Evolutionary conservation across 2,888 invertebrate genomes (phyloP).

Genomic region (Zygaena filipendulae): DNA sequence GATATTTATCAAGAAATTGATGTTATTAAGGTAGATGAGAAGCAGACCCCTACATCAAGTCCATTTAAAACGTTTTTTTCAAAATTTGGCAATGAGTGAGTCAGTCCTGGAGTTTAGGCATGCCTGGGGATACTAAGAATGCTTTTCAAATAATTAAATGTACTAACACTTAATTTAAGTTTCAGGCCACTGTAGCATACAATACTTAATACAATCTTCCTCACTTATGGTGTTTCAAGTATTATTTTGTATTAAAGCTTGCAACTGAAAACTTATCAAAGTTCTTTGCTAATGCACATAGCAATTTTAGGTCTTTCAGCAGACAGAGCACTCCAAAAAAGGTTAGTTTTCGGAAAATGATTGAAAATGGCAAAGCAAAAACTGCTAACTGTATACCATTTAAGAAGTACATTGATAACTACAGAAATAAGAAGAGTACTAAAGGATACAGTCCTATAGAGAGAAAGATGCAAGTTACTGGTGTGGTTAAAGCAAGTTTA

Average conservation of each 20-base stretch:
- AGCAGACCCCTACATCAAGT: slow-evolving; percentile 48
- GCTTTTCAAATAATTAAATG: too few species aligned
- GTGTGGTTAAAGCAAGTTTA: slow-evolving; percentile 39
- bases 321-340: slow-evolving; percentile 59
- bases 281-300: too few species aligned
- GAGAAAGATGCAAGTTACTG: slow-evolving; percentile 39
- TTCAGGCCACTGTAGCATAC: too few species aligned
- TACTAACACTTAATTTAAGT: too few species aligned
- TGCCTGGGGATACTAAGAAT: slow-evolving; percentile 30
- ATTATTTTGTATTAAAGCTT: too few species aligned
- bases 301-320: slow-evolving; percentile 40
- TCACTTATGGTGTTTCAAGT: too few species aligned
- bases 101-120: slow-evolving; percentile 42
- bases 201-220: too few species aligned
- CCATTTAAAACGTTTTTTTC: slow-evolving; percentile 56
- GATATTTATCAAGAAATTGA: slow-evolving; percentile 64
- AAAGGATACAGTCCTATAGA: slow-evolving; percentile 48
- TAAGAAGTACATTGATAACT: slow-evolving; percentile 53
- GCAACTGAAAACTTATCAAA: too few species aligned
- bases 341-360: slow-evolving; percentile 53
- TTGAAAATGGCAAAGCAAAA: slow-evolving; percentile 54
- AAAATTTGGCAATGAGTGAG: slow-evolving; percentile 62
- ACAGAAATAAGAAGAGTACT: slow-evolving; percentile 46
- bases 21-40: slow-evolving; percentile 47
- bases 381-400: slow-evolving; percentile 75